Evolutionary conservation across 2,797 vertebrate species (phyloP), one percentile per base, ranked within the genome.

Genomic region (Phalloptychus januarius): DNA sequence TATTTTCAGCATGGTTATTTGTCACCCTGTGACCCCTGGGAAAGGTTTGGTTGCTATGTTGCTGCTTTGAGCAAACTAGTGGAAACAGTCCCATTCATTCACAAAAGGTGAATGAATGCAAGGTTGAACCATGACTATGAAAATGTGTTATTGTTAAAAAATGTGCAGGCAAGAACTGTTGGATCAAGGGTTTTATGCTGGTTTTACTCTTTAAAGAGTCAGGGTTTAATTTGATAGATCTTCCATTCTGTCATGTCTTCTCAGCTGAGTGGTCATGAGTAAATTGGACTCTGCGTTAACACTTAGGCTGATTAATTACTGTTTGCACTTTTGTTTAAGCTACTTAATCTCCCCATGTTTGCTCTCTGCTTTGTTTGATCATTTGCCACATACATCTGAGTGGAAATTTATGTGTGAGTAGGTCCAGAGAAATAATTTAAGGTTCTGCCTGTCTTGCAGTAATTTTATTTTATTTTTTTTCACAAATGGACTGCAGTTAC

Each of bases 271-370:
- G 5, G 58, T 44, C 74, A 71, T 20, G 7, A 46, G 72, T 67
- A 83, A 48, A 87, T 85, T 48, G 50, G 42, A 44, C 46, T 79
- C 44, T 13, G 8, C 7, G 75, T 73, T 77, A 67, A 72, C 79
- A 80, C 67, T 71, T 74, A 79, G 52, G 74, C 36, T 72, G 82
- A 81, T 80, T 90, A 77, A 86, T 88, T 56, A 83, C 54, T 58
- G 76, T 78, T 74, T 61, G 77, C 72, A 63, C 65, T 77, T 76
- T 54, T 54, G 76, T 56, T 70, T 50, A 44, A 50, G 45, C 40
- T 18, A 31, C 58, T 79, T 54, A 76, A 25, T 46, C 80, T 58
- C 58, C 46, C 40, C 18, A 44, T 79, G 84, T 79, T 73, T 84
- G 72, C 75, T 71, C 7, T 25, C 63, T n/a, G 54, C 44, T 78